A percentile compares a stretch with the other conserved stretches of the same genome.
phyloP scores from a whole-genome alignment of 2,888 invertebrate genomes.

The Caenorhabditis sp. region DNA sequence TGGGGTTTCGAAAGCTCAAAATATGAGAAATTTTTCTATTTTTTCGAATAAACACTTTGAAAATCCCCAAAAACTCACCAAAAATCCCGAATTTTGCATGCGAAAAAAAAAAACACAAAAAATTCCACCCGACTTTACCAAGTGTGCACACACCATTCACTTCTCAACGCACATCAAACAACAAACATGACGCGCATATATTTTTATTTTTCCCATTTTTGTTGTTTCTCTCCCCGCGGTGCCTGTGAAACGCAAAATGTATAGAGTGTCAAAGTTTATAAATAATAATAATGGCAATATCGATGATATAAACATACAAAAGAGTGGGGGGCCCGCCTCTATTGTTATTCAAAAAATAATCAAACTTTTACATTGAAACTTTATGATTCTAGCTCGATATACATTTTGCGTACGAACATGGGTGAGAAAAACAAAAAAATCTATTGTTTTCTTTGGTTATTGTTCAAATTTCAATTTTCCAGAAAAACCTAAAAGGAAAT shows the following conservation, averaged over 20 bases:
- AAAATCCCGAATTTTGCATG: not conserved
- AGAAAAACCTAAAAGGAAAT: conserved; percentile 27
- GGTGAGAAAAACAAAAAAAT: not conserved
- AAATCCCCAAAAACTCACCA: not conserved
- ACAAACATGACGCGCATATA: not conserved
- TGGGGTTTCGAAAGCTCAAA: no score
- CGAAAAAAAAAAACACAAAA: not conserved
- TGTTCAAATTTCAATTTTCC: no score
- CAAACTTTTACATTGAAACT: not conserved
- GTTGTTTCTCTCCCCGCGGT: not conserved
- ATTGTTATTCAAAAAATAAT: not conserved
- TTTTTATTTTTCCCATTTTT: not conserved
- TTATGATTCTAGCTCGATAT: not conserved
- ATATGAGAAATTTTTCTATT: no score
- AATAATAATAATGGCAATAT: not conserved
- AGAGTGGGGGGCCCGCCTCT: not conserved
- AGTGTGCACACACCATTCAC: not conserved
- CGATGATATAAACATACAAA: not conserved
- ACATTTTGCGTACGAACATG: not conserved
- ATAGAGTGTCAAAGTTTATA: not conserved
- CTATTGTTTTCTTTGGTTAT: no score
- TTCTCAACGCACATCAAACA: not conserved
- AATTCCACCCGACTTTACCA: not conserved
- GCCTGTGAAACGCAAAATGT: not conserved
- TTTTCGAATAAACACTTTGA: not conserved